phyloP scores from a whole-genome alignment of 2,113 vertebrate species.

The Mus spicilegus region DNA sequence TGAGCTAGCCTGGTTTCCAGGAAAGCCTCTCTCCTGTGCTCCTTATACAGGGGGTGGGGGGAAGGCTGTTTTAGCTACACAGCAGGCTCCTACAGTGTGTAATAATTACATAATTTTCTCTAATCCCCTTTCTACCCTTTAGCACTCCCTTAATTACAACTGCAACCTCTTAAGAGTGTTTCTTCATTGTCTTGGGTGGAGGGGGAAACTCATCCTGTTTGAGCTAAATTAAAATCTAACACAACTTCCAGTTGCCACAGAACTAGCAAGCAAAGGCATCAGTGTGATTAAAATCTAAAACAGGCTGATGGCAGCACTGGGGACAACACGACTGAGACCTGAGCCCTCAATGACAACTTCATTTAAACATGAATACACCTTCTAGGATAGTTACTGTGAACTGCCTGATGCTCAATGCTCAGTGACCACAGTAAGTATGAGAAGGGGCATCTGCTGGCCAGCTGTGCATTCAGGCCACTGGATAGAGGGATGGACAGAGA shows the following conservation, averaged over 20 bases:
- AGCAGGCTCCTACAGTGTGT: neutral
- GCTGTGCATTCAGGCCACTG: neutral
- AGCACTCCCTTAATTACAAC: slow-evolving; percentile 84
- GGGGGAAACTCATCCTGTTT: slow-evolving; percentile 81
- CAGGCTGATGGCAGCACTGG: slow-evolving; percentile 82
- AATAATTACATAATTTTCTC: slow-evolving; percentile 53
- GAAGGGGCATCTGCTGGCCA: slow-evolving; percentile 19
- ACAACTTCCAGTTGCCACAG: slow-evolving; percentile 85
- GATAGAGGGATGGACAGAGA: neutral
- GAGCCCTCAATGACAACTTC: slow-evolving; percentile 78
- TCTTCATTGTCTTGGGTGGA: slow-evolving; percentile 82
- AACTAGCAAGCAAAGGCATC: slow-evolving; percentile 86
- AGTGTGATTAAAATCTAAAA: slow-evolving; percentile 87
- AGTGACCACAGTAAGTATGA: slow-evolving; percentile 74
- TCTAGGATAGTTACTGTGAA: slow-evolving; percentile 58
- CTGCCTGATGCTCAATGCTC: slow-evolving; percentile 49
- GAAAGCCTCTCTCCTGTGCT: rapidly evolving
- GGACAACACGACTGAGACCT: slow-evolving; percentile 66
- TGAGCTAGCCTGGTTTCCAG: neutral
- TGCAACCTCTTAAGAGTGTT: slow-evolving; percentile 83
- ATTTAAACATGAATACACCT: slow-evolving; percentile 82
- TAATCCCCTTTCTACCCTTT: slow-evolving; percentile 62
- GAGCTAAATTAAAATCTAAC: slow-evolving; percentile 88
- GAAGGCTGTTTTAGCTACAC: neutral
- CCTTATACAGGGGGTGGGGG: rapidly evolving